Evolutionary conservation across 2,888 invertebrate genomes (phyloP).

Genomic region (Trichopoda pennipes): DNA sequence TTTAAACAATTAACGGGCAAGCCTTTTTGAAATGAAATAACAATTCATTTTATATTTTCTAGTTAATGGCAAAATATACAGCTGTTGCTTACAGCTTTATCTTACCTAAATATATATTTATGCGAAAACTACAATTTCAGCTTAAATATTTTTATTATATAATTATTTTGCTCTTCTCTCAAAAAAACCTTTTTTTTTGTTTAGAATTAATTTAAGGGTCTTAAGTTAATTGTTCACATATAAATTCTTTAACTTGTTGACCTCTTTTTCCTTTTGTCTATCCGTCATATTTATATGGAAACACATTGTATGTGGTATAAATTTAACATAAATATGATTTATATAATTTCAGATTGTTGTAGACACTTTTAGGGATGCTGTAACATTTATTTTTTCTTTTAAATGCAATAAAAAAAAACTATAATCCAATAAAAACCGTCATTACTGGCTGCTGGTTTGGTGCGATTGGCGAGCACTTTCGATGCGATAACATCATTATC

Average conservation of each 20-base stretch:
- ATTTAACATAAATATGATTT: conserved; percentile 11
- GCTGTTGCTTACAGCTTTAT: neutral
- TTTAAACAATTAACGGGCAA: conserved; percentile 63
- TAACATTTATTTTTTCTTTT: no score
- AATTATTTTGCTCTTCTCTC: conserved; percentile 19
- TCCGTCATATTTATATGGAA: conserved; percentile 8
- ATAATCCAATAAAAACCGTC: no score
- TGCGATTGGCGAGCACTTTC: no score
- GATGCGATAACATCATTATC: no score
- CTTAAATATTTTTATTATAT: conserved; percentile 43
- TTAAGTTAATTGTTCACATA: conserved; percentile 48
- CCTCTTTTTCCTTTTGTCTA: conserved; percentile 11
- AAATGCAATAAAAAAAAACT: no score
- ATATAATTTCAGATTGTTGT: conserved; percentile 24
- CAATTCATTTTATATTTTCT: neutral
- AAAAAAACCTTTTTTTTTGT: conserved; percentile 21
- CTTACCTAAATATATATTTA: neutral
- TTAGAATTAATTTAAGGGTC: conserved; percentile 27
- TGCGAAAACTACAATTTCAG: neutral
- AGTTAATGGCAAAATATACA: neutral
- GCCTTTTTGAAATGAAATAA: neutral
- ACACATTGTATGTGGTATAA: conserved; percentile 21
- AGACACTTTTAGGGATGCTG: neutral
- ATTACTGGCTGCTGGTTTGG: no score
- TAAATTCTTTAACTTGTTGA: conserved; percentile 39